Conservation (phyloP, 2,797 vertebrate species). For the Toxotes lorentzi region DNA sequence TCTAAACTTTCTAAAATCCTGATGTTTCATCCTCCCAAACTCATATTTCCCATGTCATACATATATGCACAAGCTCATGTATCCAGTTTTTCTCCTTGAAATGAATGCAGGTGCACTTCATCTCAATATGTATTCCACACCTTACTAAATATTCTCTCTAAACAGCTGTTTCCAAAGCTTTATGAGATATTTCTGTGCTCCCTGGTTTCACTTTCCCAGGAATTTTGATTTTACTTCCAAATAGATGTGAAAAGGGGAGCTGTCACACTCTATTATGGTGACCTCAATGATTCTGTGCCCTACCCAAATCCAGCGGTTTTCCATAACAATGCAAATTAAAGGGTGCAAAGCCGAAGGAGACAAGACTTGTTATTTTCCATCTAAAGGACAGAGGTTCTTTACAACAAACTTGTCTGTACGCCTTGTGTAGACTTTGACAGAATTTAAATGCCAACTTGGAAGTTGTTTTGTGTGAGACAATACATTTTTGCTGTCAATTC, state of each 20-base stretch:
- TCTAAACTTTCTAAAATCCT: conserved; percentile 7
- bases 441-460: conserved; percentile 73
- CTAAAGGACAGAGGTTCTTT: conserved; percentile 76
- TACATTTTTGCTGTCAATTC: conserved; percentile 68
- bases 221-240: conserved; percentile 83
- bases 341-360: conserved; percentile 80
- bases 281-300: conserved; percentile 83
- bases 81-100: conserved; percentile 13
- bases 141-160: conserved; percentile 41
- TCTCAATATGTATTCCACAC: conserved; percentile 41
- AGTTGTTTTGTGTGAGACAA: conserved; percentile 73
- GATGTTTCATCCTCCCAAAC: conserved; percentile 5
- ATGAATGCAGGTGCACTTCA: conserved; percentile 44
- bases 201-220: conserved; percentile 81
- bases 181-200: conserved; percentile 65
- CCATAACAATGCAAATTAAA: conserved; percentile 85
- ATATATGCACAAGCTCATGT: not conserved
- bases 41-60: not conserved
- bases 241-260: conserved; percentile 82
- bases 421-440: conserved; percentile 71
- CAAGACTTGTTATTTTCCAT: conserved; percentile 80
- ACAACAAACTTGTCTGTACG: conserved; percentile 77
- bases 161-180: conserved; percentile 74
- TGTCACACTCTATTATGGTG: conserved; percentile 85
- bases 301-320: conserved; percentile 83